Conservation (phyloP, 2,113 vertebrate species). For the Dermatemys mawii region DNA sequence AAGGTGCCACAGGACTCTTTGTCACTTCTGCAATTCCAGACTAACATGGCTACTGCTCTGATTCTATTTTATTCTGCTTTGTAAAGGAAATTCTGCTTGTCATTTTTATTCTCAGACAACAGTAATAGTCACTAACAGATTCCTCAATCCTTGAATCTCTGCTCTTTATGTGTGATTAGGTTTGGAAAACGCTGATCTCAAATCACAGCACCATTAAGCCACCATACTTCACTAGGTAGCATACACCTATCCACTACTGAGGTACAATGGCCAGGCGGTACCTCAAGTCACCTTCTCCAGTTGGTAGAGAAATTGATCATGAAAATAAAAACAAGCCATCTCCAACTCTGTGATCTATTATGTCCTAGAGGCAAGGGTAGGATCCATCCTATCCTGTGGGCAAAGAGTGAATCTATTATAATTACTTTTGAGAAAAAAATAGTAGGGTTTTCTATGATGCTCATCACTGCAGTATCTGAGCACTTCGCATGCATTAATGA, state of each 20-base stretch:
- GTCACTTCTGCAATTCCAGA: no score
- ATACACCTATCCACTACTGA: not conserved
- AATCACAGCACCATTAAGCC: not conserved
- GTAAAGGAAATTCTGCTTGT: not conserved
- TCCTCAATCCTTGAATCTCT: not conserved
- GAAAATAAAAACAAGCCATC: not conserved
- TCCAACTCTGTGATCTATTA: not conserved
- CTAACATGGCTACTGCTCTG: no score
- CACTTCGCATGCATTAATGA: not conserved
- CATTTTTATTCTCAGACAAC: not conserved
- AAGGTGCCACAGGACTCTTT: no score
- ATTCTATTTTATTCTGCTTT: not conserved
- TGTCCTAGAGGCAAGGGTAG: not conserved
- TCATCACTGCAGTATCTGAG: not conserved
- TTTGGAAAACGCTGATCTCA: not conserved
- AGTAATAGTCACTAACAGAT: not conserved
- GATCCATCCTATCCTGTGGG: not conserved
- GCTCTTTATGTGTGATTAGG: not conserved
- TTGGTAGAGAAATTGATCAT: not conserved
- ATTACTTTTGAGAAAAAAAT: slow-evolving; percentile 16
- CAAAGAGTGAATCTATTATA: slow-evolving; percentile 7
- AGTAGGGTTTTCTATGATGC: not conserved
- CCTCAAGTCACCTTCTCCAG: not conserved
- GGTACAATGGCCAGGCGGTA: rapidly evolving
- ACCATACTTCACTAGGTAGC: not conserved